Evolutionary conservation across 2,888 invertebrate genomes (phyloP), one percentile per base, ranked within the genome.

Genomic region (Ophion obscuratus): DNA sequence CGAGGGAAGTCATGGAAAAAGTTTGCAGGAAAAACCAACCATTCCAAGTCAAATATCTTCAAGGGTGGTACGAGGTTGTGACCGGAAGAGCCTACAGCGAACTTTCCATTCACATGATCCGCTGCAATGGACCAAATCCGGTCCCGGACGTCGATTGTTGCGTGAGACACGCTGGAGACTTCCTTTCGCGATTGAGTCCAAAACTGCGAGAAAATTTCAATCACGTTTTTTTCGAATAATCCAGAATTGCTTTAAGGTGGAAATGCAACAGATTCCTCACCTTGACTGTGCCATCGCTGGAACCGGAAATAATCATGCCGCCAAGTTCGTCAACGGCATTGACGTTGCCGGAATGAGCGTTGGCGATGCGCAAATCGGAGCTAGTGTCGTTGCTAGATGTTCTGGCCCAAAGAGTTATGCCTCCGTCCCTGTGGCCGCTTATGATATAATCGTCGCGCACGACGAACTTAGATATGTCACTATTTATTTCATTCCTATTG

Each of bases 61-160:
- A 96, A 91, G 24, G 95, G 94, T 62, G 94, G 91, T 31, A 90
- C 90, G 64, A 88, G 88, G 67, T 90, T 90, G 85, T 92, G 94
- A 27, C 95, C 95, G 24, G 95, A 93, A 59, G 95, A 95, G 1
- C 96, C 96, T 17, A 95, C 93, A 59, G 95, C 95, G 87, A 95
- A 91, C 84, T 92, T 92, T 71, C 90, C 89, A 68, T 91, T 90
- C 7, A 89, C 89, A 14, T 94, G 91, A 88, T 94, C 93, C 40
- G 94, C 90, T 20, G 94, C 92, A 7, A 95, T 90, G 27, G 95
- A 95, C 95, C 95, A 95, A 78, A 95, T 92, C 87, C 95, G 91
- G 89, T 95, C 95, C 11, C 88, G 86, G 40, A 94, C 90, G 80
- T 90, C 81, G 64, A 93, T 85, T 9, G 89, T 90, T 24, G 89